Evolutionary conservation across 2,797 vertebrate genomes (phyloP).

Genomic region (Hemibagrus guttatus): DNA sequence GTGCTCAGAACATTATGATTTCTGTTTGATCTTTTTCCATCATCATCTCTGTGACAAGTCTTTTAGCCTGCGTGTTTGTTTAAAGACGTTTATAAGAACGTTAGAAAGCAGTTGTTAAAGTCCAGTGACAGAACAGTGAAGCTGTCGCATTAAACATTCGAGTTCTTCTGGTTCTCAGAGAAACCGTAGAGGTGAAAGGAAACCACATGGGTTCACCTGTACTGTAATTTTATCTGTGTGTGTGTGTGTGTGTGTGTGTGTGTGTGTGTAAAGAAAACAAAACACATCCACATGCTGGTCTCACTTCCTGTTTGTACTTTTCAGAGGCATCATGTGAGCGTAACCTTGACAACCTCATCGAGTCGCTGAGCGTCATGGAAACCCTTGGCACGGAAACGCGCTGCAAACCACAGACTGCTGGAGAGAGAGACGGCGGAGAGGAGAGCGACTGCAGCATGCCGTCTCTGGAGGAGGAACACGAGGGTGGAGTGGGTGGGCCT

Average conservation of each 20-base stretch:
- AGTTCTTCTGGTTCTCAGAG: too few relatives aligned
- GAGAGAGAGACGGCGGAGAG: constrained; percentile 1
- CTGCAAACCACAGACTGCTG: not conserved
- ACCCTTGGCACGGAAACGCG: constrained; percentile 42
- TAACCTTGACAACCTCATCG: constrained; percentile 83
- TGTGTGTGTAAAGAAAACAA: not conserved
- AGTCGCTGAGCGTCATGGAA: constrained; percentile 75
- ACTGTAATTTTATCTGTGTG: not conserved
- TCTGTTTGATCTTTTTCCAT: too few relatives aligned
- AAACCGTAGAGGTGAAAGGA: not conserved
- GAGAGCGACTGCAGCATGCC: constrained; percentile 60
- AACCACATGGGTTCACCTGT: not conserved
- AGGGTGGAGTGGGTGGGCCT: not conserved
- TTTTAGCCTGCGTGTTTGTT: too few relatives aligned
- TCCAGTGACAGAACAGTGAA: too few relatives aligned
- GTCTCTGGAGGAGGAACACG: constrained; percentile 54
- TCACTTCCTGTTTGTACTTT: constrained; percentile 40
- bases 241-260: not conserved
- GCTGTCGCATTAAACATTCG: too few relatives aligned
- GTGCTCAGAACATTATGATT: too few relatives aligned
- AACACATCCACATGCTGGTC: not conserved
- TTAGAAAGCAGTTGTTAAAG: too few relatives aligned
- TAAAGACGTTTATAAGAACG: too few relatives aligned
- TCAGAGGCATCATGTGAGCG: constrained; percentile 74
- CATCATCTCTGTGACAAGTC: too few relatives aligned